Evolutionary conservation across 2,888 invertebrate genomes (phyloP).

Genomic region (Diaperis boleti): DNA sequence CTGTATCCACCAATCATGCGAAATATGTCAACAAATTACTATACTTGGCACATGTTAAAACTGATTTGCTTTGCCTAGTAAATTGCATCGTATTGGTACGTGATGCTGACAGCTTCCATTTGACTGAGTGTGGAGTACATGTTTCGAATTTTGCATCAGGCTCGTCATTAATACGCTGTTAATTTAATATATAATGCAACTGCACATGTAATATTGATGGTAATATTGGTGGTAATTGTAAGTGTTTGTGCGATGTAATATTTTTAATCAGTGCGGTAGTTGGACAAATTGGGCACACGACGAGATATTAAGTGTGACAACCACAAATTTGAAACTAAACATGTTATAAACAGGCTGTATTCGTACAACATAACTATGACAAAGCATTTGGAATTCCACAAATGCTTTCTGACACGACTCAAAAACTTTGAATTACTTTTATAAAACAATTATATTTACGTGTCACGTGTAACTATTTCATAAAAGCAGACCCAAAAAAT

Average conservation of each 20-base stretch:
- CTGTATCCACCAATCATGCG: background rate
- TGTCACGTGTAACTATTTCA: too few relatives aligned
- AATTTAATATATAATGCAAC: background rate
- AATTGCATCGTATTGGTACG: constrained; percentile 17
- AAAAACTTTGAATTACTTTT: too few relatives aligned
- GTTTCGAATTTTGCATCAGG: constrained; percentile 2
- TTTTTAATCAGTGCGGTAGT: background rate
- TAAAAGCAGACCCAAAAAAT: too few relatives aligned
- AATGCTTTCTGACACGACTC: too few relatives aligned
- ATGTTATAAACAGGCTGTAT: too few relatives aligned
- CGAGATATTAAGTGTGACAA: too few relatives aligned
- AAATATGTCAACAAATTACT: constrained; percentile 20
- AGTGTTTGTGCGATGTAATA: background rate
- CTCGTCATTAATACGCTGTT: constrained; percentile 3
- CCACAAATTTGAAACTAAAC: too few relatives aligned
- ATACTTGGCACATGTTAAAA: constrained; percentile 18
- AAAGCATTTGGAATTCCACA: too few relatives aligned
- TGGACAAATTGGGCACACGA: too few relatives aligned
- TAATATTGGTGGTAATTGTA: background rate
- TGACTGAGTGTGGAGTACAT: constrained; percentile 3
- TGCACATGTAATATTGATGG: background rate
- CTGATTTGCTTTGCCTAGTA: constrained; percentile 24
- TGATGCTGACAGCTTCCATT: constrained; percentile 20
- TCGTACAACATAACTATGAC: too few relatives aligned
- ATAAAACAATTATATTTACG: too few relatives aligned